phyloP scores from a whole-genome alignment of 2,113 vertebrate genomes.

The Hiodon tergisus region DNA sequence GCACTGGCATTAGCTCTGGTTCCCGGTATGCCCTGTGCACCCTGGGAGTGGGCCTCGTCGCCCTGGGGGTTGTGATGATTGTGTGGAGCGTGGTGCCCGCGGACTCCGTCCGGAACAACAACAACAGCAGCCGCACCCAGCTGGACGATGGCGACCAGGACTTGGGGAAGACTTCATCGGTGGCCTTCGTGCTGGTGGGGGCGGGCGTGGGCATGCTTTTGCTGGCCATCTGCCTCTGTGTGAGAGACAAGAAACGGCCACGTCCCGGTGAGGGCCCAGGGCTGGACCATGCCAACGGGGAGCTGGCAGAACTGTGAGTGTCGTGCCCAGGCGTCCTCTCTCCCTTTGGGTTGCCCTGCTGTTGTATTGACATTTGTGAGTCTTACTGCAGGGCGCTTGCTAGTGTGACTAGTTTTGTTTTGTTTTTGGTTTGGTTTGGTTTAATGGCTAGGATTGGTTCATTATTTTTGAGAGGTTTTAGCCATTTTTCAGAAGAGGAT shows the following conservation, averaged over 20 bases:
- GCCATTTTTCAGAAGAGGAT: no score
- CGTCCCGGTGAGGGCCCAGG: slow-evolving; percentile 42
- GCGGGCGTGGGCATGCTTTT: slow-evolving; percentile 77
- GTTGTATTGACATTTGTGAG: no score
- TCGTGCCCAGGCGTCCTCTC: not conserved
- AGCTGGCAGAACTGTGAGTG: slow-evolving; percentile 26
- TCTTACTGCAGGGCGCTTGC: no score
- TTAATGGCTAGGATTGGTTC: no score
- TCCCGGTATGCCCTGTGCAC: slow-evolving; percentile 88
- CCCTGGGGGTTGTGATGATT: slow-evolving; percentile 88
- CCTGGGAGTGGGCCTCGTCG: slow-evolving; percentile 83
- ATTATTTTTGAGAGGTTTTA: no score
- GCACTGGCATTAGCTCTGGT: slow-evolving; percentile 50
- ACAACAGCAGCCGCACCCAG: slow-evolving; percentile 33
- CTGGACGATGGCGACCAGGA: slow-evolving; percentile 39
- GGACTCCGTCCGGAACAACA: slow-evolving; percentile 48
- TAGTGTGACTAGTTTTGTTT: not conserved
- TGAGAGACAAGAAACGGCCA: slow-evolving; percentile 75
- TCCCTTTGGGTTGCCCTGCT: not conserved
- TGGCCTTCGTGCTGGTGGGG: slow-evolving; percentile 84
- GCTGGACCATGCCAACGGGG: slow-evolving; percentile 20
- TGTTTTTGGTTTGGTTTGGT: not conserved
- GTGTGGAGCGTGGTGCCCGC: slow-evolving; percentile 88
- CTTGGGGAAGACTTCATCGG: slow-evolving; percentile 77
- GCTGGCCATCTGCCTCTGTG: slow-evolving; percentile 78